Conservation (phyloP, 2,888 invertebrate species). For the Orthonevra nobilis region DNA sequence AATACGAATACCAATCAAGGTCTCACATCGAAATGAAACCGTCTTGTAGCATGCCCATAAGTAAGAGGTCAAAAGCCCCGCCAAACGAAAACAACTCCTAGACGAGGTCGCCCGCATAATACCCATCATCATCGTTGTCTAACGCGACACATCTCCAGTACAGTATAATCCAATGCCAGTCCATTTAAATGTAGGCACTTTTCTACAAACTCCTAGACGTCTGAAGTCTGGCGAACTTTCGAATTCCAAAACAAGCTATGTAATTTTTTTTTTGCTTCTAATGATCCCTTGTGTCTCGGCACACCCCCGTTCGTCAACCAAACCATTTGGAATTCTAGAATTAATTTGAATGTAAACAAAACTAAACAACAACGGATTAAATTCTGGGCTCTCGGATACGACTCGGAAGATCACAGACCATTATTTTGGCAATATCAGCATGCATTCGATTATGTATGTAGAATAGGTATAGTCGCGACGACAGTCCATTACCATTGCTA, state of each 20-base stretch:
- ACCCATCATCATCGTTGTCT: not conserved
- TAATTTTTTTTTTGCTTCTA: not conserved
- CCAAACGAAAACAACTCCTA: conserved; percentile 25
- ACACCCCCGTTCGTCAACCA: not conserved
- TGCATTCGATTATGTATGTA: conserved; percentile 58
- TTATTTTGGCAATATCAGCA: conserved; percentile 40
- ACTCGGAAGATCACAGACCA: conserved; percentile 1
- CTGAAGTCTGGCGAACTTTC: conserved; percentile 28
- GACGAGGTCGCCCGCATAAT: conserved; percentile 30
- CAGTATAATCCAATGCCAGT: too few species aligned
- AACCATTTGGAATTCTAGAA: conserved; percentile 19
- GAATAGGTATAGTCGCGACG: conserved; percentile 48
- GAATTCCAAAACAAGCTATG: conserved; percentile 31
- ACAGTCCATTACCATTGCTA: conserved; percentile 40
- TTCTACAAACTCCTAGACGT: conserved; percentile 40
- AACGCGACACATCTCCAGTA: too few species aligned
- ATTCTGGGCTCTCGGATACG: not conserved
- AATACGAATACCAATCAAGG: conserved; percentile 17
- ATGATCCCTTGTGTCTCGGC: not conserved
- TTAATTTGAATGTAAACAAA: conserved; percentile 30
- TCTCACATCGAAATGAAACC: not conserved
- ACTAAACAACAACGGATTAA: not conserved
- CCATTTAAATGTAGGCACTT: too few species aligned
- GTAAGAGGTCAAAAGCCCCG: conserved; percentile 25
- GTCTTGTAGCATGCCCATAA: not conserved